Percentiles rank a stretch among this genome's conserved stretches.
These are phyloP conservation scores for Engystomops pustulosus DNA, from an alignment of 2,113 vertebrate genomes.

Conservation along the genomic window DNA sequence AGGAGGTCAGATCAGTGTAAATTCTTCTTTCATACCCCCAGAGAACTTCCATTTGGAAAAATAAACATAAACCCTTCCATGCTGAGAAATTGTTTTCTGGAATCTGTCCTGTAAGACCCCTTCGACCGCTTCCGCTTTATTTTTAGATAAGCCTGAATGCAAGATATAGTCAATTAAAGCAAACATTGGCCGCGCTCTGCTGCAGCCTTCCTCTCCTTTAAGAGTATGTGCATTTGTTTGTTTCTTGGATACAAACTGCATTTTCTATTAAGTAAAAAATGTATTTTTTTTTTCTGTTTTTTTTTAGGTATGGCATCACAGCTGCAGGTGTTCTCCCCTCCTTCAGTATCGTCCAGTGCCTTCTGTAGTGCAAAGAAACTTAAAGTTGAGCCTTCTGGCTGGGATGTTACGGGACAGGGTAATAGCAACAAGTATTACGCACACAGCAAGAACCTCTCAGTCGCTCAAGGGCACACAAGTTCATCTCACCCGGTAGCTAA, in stretches of 20 bases:
- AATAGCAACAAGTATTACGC: slow-evolving; percentile 85
- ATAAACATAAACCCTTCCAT: slow-evolving; percentile 46
- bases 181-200: not conserved
- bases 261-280: no score
- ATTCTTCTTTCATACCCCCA: slow-evolving; percentile 33
- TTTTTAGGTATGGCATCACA: slow-evolving; percentile 92
- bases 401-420: slow-evolving; percentile 90
- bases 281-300: not conserved
- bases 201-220: not conserved
- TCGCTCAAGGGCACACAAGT: slow-evolving; percentile 80
- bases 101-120: slow-evolving; percentile 1
- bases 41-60: slow-evolving; percentile 39
- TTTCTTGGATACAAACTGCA: no score
- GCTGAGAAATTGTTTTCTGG: slow-evolving; percentile 44
- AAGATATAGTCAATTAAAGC: not conserved
- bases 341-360: slow-evolving; percentile 96
- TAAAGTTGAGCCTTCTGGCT: slow-evolving; percentile 92
- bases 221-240: no score
- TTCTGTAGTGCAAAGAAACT: slow-evolving; percentile 96
- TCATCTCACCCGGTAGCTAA: slow-evolving; percentile 87
- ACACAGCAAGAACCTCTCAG: slow-evolving; percentile 84
- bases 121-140: not conserved
- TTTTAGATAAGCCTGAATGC: not conserved
- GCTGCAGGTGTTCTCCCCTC: slow-evolving; percentile 95
- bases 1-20: slow-evolving; percentile 40